Base-by-base conservation (phyloP, 2,888 invertebrate genomes). In the Noctua janthina region DNA sequence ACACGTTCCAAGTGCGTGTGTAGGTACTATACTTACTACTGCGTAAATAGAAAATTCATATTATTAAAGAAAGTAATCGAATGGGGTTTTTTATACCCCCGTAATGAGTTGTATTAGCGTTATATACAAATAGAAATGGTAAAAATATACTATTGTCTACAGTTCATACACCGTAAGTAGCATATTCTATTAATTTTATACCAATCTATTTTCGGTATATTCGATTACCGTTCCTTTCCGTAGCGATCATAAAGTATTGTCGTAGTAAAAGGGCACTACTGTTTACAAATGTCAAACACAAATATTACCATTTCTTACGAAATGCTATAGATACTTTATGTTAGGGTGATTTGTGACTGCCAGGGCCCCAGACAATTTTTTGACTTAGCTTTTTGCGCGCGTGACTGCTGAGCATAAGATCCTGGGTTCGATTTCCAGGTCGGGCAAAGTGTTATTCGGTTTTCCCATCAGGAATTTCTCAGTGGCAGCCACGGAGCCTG, bases 211-310 rank as follows among this genome's bases (percentile, higher is more conserved):
- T 66, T 43, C 29, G n/a, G 43, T 35, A 29, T 46, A 46, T 77
- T 59, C 11, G 23, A 56, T 69, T 54, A 79, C 17, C 20, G 20
- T 79, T 43, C 20, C 35, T 35, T 79, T 73, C 39, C 39, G 10
- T 49, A 29, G 17, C 46, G 46, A 39, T 64, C 69, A 56, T 51
- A 56, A 39, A 39, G 10, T 78, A 68, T 11, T 7, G 35, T 23
- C 17, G 39, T 39, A 23, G 46, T 69, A 69, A 62, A 23, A 29
- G 17, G 54, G 46, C 54, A 39, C n/a, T 20, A 3, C 43, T 81
- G 73, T 81, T 64, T 74, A 79, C 54, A 39, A 79, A 68, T 68
- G 15, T 20, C 51, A 35, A 73, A 73, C 68, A 62, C 73, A 73
- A 79, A 79, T 20, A 54, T 29, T 62, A 29, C 51, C 13, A 39